Percentiles rank a stretch among this genome's conserved stretches.
phyloP scores from a whole-genome alignment of 2,797 vertebrate species.

The Uromys caudimaculatus region DNA sequence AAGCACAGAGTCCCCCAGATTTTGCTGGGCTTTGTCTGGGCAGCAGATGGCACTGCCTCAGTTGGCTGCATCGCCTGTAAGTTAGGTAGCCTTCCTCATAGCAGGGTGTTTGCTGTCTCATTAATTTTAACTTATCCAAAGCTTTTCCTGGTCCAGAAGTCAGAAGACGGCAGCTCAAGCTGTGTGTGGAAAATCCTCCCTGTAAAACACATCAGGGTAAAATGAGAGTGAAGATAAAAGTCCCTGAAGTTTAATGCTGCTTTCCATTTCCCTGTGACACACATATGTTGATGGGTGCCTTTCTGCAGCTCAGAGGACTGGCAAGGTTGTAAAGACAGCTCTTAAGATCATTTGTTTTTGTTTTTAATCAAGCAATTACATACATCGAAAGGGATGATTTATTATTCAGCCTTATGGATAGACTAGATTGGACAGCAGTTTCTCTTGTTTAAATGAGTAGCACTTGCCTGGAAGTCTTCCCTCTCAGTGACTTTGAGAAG shows the following conservation, averaged over 20 bases:
- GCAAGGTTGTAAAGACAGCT: background rate
- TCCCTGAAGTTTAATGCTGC: background rate
- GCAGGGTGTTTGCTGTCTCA: constrained; percentile 83
- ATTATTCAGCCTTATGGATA: background rate
- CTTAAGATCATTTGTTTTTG: background rate
- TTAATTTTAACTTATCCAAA: constrained; percentile 85
- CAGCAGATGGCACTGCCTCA: constrained; percentile 82
- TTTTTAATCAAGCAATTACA: constrained; percentile 56
- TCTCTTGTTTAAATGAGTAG: constrained; percentile 46
- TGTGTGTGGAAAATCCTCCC: constrained; percentile 26
- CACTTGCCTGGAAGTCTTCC: constrained; percentile 61
- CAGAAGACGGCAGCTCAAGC: constrained; percentile 76
- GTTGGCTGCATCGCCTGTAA: constrained; percentile 74
- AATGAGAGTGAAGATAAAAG: background rate
- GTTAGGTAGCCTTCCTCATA: constrained; percentile 78
- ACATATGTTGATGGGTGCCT: background rate
- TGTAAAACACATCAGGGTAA: constrained; percentile 48
- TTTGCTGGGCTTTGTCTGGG: constrained; percentile 67
- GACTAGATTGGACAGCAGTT: constrained; percentile 34
- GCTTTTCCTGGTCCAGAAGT: constrained; percentile 80
- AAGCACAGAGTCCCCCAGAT: constrained; percentile 43
- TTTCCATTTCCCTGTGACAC: background rate
- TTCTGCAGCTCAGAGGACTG: constrained; percentile 27
- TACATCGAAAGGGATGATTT: background rate
- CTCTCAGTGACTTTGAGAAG: constrained; percentile 28